These are phyloP conservation scores for Phylloscopus trochiloides DNA, from an alignment of 2,113 vertebrate genomes.

Conservation along the genomic window DNA sequence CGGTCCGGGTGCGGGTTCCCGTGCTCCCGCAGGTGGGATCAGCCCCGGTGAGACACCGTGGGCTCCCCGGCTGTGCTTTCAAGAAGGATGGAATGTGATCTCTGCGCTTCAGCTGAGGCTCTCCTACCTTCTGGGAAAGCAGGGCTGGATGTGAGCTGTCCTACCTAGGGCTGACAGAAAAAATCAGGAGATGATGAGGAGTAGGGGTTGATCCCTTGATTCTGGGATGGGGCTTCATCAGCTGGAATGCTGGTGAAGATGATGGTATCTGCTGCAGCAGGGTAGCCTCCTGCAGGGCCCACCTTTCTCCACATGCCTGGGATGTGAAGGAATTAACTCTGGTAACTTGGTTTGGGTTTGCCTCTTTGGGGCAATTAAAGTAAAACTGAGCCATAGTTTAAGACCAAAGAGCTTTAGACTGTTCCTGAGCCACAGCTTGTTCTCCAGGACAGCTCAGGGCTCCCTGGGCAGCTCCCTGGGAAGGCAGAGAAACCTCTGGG, in stretches of 20 bases:
- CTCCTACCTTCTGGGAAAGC: neutral
- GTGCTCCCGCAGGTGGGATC: neutral
- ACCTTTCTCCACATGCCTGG: rapidly evolving
- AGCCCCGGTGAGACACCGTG: neutral
- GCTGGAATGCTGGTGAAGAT: neutral
- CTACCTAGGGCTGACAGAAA: neutral
- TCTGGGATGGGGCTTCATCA: neutral
- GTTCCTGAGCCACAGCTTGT: neutral
- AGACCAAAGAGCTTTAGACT: neutral
- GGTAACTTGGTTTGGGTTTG: neutral
- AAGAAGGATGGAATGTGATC: neutral
- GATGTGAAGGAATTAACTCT: neutral
- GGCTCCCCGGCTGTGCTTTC: neutral
- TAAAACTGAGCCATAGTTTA: neutral
- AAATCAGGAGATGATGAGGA: neutral
- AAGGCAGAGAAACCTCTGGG: neutral
- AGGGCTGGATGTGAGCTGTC: rapidly evolving
- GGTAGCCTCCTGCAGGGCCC: neutral
- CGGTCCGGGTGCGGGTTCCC: rapidly evolving
- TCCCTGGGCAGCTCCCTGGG: neutral
- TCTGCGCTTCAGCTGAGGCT: neutral
- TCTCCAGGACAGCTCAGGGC: neutral
- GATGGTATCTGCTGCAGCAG: neutral
- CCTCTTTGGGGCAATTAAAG: neutral
- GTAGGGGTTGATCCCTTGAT: neutral